Conservation (phyloP, 2,113 vertebrate species). For the Sinocyclocheilus anshuiensis region DNA sequence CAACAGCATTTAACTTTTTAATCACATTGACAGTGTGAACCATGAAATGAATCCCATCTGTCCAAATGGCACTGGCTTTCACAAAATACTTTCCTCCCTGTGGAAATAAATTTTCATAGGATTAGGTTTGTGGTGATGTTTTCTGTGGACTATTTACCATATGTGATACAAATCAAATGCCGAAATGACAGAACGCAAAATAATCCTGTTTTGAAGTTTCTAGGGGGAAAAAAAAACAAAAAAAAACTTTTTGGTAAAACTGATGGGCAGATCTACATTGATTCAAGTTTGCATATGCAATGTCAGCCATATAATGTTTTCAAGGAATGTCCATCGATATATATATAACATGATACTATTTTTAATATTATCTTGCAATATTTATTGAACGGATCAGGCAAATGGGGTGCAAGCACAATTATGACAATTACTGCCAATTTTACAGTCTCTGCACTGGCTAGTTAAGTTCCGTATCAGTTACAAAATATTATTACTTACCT, state of each 20-base stretch:
- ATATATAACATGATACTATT: neutral
- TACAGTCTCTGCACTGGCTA: too few relatives aligned
- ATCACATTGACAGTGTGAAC: constrained; percentile 78
- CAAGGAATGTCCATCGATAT: neutral
- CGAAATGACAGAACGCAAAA: constrained; percentile 7
- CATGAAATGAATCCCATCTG: constrained; percentile 80
- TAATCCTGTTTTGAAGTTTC: neutral
- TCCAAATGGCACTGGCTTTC: constrained; percentile 70
- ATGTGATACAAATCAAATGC: constrained; percentile 62
- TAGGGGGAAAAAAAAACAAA: neutral
- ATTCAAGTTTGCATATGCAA: neutral
- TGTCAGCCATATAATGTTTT: neutral
- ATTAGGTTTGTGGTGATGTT: constrained; percentile 68
- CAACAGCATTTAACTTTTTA: constrained; percentile 77
- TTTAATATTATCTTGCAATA: neutral
- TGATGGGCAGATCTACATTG: neutral
- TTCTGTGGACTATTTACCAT: constrained; percentile 51
- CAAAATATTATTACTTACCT: too few relatives aligned
- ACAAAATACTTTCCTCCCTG: constrained; percentile 71
- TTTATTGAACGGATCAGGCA: neutral
- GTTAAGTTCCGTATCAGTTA: too few relatives aligned
- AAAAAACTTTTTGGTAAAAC: neutral
- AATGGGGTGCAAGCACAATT: too few relatives aligned
- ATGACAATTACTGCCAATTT: too few relatives aligned
- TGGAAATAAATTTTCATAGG: constrained; percentile 70